A percentile compares a stretch with the other conserved stretches of the same genome.
phyloP scores from a whole-genome alignment of 2,113 vertebrate species.

The Dasyurus viverrinus region DNA sequence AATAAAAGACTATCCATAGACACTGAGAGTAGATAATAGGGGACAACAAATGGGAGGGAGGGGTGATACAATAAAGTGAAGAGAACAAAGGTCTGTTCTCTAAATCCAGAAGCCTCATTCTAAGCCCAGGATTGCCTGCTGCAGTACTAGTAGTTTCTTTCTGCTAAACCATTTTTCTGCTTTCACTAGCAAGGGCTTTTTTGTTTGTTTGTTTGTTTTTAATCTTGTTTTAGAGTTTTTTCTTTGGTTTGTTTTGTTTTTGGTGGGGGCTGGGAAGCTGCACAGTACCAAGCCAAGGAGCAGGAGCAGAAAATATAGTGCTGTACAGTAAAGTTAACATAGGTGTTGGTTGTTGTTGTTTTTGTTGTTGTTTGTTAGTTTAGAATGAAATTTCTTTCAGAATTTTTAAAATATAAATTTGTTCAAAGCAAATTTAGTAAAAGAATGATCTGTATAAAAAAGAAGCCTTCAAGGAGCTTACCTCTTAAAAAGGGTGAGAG shows the following conservation, averaged over 20 bases:
- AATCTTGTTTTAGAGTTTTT: no score
- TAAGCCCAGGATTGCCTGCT: background rate
- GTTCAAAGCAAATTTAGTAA: background rate
- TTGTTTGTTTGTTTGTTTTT: no score
- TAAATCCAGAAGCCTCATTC: background rate
- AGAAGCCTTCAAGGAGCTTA: background rate
- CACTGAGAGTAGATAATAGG: background rate
- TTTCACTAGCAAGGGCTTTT: no score
- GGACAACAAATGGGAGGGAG: background rate
- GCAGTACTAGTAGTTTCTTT: background rate
- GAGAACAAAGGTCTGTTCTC: background rate
- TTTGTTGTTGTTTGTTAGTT: background rate
- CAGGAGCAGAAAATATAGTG: background rate
- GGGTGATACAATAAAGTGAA: no score
- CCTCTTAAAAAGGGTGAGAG: background rate
- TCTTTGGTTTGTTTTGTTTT: background rate
- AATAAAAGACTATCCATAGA: no score
- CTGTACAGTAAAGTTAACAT: background rate
- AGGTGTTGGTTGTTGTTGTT: background rate
- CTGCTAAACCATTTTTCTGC: no score
- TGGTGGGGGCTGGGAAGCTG: background rate
- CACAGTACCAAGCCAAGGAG: background rate
- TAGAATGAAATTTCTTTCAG: background rate
- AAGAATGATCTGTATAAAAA: background rate
- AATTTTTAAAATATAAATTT: background rate